Conservation (phyloP, 2,888 invertebrate genomes). For the Nowickia ferox region DNA sequence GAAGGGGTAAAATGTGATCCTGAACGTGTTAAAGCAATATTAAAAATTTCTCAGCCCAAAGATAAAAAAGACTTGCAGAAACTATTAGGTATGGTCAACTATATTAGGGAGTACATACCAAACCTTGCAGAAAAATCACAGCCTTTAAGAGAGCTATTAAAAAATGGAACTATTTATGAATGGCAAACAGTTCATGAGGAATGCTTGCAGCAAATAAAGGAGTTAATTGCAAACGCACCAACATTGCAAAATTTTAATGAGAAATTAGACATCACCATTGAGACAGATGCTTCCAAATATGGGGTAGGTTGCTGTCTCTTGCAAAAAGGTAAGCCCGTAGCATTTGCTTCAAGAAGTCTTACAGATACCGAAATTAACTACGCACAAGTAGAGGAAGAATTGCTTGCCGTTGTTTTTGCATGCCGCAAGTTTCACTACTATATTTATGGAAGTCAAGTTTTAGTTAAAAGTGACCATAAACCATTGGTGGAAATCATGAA, state of each 20-base stretch:
- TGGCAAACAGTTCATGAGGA: too few species aligned
- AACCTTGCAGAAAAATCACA: too few species aligned
- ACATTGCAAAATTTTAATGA: conserved; percentile 3
- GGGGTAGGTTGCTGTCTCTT: neutral
- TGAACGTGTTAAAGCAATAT: conserved; percentile 65
- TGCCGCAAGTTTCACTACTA: conserved; percentile 79
- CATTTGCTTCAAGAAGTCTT: conserved; percentile 63
- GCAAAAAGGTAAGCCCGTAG: conserved; percentile 2
- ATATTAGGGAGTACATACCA: too few species aligned
- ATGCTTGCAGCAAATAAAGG: neutral
- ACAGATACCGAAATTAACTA: conserved; percentile 73
- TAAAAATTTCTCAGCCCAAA: conserved; percentile 47
- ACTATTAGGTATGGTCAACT: too few species aligned
- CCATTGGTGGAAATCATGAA: conserved; percentile 76
- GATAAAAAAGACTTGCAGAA: conserved; percentile 9
- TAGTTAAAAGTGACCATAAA: conserved; percentile 77
- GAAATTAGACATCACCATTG: too few species aligned
- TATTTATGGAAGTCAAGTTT: conserved; percentile 74
- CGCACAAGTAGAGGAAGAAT: conserved; percentile 81
- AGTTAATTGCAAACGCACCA: neutral
- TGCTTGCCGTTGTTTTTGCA: conserved; percentile 77
- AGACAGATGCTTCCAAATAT: too few species aligned
- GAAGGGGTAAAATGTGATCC: conserved; percentile 47
- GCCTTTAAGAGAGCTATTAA: too few species aligned
- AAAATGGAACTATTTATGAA: too few species aligned